Evolutionary conservation across 2,797 vertebrate species (phyloP), one percentile per base, ranked within the genome.

Genomic region (Poeciliopsis turneri): DNA sequence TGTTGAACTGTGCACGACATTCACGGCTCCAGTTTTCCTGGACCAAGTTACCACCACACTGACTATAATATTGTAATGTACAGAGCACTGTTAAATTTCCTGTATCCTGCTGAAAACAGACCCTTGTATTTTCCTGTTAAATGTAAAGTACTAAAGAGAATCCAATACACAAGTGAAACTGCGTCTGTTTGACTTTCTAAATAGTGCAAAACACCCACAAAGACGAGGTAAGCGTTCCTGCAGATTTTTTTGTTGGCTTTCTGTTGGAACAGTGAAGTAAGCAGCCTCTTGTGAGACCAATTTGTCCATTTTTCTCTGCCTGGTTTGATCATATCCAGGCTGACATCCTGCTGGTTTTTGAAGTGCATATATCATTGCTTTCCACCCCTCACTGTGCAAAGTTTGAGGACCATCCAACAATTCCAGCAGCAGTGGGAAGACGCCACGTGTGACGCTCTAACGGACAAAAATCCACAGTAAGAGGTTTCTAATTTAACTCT

Each of bases 81-180:
- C 95, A 96, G 92, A 95, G 94, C 95, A 95, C 95, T 94, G 93
- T 95, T 95, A 77, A 84, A 93, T 91, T 94, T 93, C 92, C 94
- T 95, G 95, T 96, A 95, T 95, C 92, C 93, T 96, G 91, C 93
- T 90, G 87, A 91, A 94, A 92, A 91, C 85, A 90, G 90, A 90
- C 92, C 93, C 93, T 94, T 95, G 95, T 96, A 95, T 94, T 95
- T 94, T 93, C 92, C 92, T 84, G 89, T 94, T 94, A 87, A 94
- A 94, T 96, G 95, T 96, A 93, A 95, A 96, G 90, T 95, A 96
- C 95, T 95, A 95, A 96, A 94, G 93, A 95, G 95, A 94, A 95
- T 94, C 89, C 93, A 95, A 94, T 90, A 93, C 91, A 93, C 91
- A 84, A 69, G 69, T 47, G 78, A 79, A 64, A 41, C 8, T 55